Percentiles rank a stretch among this genome's conserved stretches.
Evolutionary conservation across 2,797 vertebrate species (phyloP).

Genomic region (Chromobotia macracanthus): DNA sequence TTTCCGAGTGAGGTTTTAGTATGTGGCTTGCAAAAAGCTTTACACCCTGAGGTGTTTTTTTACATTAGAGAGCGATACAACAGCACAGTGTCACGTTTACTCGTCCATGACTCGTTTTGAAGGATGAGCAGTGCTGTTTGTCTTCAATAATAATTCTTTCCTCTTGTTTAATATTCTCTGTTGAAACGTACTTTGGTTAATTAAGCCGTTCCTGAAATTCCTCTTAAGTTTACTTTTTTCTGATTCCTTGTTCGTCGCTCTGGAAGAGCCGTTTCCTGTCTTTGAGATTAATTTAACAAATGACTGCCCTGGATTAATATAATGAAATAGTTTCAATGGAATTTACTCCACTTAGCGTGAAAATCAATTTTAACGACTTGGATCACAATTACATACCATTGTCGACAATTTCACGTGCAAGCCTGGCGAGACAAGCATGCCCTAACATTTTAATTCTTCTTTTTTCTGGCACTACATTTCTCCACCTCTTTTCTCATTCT

Average conservation of each 20-base stretch:
- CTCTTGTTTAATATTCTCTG: constrained; percentile 27
- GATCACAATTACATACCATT: constrained; percentile 6
- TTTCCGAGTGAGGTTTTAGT: background rate
- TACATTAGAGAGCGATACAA: background rate
- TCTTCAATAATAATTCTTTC: constrained; percentile 16
- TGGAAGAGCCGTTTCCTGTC: background rate
- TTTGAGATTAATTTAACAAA: constrained; percentile 32
- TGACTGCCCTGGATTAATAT: constrained; percentile 40
- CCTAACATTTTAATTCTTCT: background rate
- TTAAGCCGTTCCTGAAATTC: constrained; percentile 40
- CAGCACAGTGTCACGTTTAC: background rate
- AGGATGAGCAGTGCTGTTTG: constrained; percentile 31
- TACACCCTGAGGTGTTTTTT: constrained; percentile 15
- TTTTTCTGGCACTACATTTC: background rate
- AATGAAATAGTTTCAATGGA: constrained; percentile 35
- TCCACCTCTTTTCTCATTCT: background rate
- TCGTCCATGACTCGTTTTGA: constrained; percentile 3
- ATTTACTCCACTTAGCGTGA: constrained; percentile 6
- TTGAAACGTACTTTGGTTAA: constrained; percentile 33
- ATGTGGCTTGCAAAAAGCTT: constrained; percentile 17
- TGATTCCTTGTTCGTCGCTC: constrained; percentile 26
- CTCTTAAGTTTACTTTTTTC: constrained; percentile 21
- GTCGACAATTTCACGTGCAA: constrained; percentile 6
- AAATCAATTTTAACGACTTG: constrained; percentile 33
- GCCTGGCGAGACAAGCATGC: background rate